Evolutionary conservation across 2,888 invertebrate genomes (phyloP).

Genomic region (Eilema griseolum): DNA sequence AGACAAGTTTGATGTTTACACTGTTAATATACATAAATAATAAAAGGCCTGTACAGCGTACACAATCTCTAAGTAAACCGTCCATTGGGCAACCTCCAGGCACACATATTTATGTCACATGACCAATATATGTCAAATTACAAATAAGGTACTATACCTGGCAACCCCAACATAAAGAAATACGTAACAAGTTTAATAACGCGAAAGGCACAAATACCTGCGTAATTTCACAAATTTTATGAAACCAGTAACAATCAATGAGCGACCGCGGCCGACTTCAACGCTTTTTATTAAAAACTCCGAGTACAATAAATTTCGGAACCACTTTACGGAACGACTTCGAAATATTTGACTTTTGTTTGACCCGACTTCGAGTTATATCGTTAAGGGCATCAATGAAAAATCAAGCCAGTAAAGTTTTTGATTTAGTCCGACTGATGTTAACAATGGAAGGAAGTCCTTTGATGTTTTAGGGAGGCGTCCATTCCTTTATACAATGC

Average conservation of each 20-base stretch:
- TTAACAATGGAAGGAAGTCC: conserved; percentile 5
- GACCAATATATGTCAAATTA: too few relatives aligned
- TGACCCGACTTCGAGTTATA: conserved; percentile 46
- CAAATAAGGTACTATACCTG: conserved; percentile 3
- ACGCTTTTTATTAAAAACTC: conserved; percentile 54
- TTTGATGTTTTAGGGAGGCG: conserved; percentile 26
- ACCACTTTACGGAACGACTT: conserved; percentile 47
- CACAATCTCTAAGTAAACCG: too few relatives aligned
- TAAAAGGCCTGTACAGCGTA: too few relatives aligned
- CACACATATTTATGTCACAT: too few relatives aligned
- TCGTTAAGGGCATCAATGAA: conserved; percentile 50
- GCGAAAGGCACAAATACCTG: conserved; percentile 36
- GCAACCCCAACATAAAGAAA: background rate
- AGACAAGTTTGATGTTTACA: too few relatives aligned
- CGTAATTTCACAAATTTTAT: conserved; percentile 31
- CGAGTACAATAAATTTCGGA: conserved; percentile 50
- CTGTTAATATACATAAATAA: too few relatives aligned
- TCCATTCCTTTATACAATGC: conserved; percentile 28
- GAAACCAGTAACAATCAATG: conserved; percentile 25
- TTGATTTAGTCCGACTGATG: conserved; percentile 51
- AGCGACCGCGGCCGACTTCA: conserved; percentile 28
- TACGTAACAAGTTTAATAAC: conserved; percentile 2
- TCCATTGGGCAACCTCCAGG: too few relatives aligned
- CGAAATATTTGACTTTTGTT: conserved; percentile 42
- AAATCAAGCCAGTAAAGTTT: conserved; percentile 46